Base-by-base conservation (phyloP, 2,797 vertebrate species). In the Bucorvus abyssinicus region DNA sequence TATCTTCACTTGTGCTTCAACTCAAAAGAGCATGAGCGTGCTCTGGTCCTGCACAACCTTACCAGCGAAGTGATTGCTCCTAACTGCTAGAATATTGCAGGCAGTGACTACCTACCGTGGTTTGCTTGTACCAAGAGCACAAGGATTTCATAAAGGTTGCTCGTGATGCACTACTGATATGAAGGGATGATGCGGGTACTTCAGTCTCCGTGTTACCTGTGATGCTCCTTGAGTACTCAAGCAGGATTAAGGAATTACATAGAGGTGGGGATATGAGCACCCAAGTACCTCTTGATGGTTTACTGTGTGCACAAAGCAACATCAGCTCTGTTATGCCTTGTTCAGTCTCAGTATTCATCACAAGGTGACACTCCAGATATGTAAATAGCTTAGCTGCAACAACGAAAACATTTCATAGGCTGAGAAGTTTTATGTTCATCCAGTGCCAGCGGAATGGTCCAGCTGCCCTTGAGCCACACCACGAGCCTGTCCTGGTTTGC, bases 391-490 rank as follows among this genome's bases (percentile, higher is more conserved):
- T 36, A 27, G 27, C 17, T 67, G 55, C 74, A 78, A 61, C 38
- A 59, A 2, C 30, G n/a, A 29, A 32, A 56, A 79, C 40, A 29
- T 29, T 82, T 64, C 15, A 14, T 8, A 29, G 64, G 27, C 60
- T 32, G 26, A 64, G 34, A 10, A 29, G 12, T 7, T 84, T 83
- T 49, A 23, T 60, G 14, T 49, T 67, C 16, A 7, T 10, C 45
- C 60, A 70, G 16, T 29, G n/a, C 9, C 38, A 40, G 59, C 2
- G 22, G 42, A 78, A 68, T 2, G 38, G 55, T 45, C 44, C 0
- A 0, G 9, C 69, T 78, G 71, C 38, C 45, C 19, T 60, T 0
- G 0, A 71, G 79, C 12, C 69, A 60, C 16, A 14, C 50, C 4
- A 2, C 30, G 32, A 69, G 57, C 14, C 3, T 2, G 10, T 36